phyloP scores from a whole-genome alignment of 1,140 invertebrate species.

The Choristoneura fumiferana region DNA sequence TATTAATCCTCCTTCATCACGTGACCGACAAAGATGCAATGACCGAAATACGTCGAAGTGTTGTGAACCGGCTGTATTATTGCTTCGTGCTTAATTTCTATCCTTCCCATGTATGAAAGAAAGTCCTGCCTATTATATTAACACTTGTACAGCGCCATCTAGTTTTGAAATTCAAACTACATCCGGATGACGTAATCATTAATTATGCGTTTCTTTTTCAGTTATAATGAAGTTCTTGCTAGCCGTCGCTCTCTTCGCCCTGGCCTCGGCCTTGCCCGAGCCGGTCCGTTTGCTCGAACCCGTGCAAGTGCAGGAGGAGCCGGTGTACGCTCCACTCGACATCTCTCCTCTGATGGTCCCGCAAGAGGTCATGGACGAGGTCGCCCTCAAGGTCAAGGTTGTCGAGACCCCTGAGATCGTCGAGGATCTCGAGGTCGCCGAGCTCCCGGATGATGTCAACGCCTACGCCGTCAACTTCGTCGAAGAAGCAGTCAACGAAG shows the following conservation, averaged over 20 bases:
- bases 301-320: slow-evolving; percentile 12
- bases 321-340: slow-evolving; percentile 13
- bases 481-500: slow-evolving; percentile 3
- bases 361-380: slow-evolving; percentile 8
- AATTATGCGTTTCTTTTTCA: slow-evolving; percentile 32
- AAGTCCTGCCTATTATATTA: too few species aligned
- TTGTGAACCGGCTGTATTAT: too few species aligned
- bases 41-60: too few species aligned
- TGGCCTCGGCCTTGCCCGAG: slow-evolving; percentile 36
- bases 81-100: too few species aligned
- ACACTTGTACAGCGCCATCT: slow-evolving; percentile 2
- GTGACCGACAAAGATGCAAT: too few species aligned
- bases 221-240: slow-evolving; percentile 56
- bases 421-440: neutral
- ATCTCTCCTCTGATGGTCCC: slow-evolving; percentile 21
- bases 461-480: neutral
- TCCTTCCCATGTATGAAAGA: too few species aligned
- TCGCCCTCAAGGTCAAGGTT: slow-evolving; percentile 2
- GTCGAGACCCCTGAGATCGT: neutral
- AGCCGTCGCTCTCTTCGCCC: slow-evolving; percentile 41
- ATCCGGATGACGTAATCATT: neutral
- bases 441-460: neutral
- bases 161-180: neutral
- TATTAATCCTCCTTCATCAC: too few species aligned
- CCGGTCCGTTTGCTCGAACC: neutral